phyloP scores from a whole-genome alignment of 2,113 vertebrate species.

The Axis porcinus region DNA sequence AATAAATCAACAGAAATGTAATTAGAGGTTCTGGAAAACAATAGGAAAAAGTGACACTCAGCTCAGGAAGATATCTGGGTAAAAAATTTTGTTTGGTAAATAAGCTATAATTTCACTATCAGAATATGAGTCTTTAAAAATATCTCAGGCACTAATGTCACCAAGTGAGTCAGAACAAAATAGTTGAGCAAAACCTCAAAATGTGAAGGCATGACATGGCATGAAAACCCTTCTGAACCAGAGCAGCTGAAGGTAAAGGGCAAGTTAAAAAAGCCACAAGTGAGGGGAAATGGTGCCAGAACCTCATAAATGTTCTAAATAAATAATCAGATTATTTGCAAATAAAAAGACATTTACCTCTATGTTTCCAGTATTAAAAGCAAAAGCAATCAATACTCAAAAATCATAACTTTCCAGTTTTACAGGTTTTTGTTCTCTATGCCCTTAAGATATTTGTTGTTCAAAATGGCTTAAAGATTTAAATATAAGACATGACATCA shows the following conservation, averaged over 20 bases:
- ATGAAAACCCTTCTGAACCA: background rate
- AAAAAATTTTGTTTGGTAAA: slow-evolving; percentile 30
- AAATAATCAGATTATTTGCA: background rate
- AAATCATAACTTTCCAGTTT: background rate
- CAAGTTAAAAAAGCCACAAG: background rate
- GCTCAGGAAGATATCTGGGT: background rate
- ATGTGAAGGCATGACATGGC: background rate
- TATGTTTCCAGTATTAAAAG: background rate
- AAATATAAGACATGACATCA: background rate
- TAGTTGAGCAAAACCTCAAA: background rate
- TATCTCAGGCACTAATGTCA: background rate
- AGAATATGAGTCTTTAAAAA: slow-evolving; percentile 15
- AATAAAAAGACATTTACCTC: background rate
- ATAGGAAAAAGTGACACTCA: background rate
- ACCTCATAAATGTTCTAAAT: background rate
- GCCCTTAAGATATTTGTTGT: background rate
- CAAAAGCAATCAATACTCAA: background rate
- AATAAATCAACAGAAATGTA: background rate
- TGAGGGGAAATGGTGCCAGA: background rate
- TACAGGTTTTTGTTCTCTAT: background rate
- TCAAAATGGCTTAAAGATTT: background rate
- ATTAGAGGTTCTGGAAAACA: background rate
- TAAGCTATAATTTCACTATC: background rate
- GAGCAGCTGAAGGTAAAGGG: background rate
- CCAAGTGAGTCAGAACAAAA: slow-evolving; percentile 18